phyloP scores from a whole-genome alignment of 2,888 invertebrate species.

The Drosophila glabriapex region DNA sequence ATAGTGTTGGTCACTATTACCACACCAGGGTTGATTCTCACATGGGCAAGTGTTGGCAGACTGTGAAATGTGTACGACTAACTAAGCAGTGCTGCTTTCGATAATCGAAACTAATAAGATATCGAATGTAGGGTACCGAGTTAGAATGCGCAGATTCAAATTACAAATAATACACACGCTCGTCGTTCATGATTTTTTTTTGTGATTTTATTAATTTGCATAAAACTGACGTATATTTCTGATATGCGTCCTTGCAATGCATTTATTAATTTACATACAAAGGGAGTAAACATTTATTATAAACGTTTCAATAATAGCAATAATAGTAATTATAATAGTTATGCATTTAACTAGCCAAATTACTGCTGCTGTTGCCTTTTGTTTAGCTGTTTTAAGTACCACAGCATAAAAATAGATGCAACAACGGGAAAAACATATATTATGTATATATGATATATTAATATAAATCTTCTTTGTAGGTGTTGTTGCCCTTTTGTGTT shows the following conservation, averaged over 20 bases:
- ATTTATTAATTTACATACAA: conserved; percentile 72
- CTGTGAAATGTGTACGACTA: background rate
- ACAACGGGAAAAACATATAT: conserved; percentile 62
- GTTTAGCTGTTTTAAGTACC: conserved; percentile 70
- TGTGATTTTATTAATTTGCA: conserved; percentile 69
- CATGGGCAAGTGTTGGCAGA: conserved; percentile 10
- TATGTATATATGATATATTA: conserved; percentile 38
- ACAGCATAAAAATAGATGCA: conserved; percentile 64
- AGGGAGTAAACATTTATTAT: conserved; percentile 72
- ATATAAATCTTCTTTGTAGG: conserved; percentile 22
- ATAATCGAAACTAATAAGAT: background rate
- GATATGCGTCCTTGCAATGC: conserved; percentile 63
- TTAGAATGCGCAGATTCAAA: background rate
- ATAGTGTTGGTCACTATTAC: conserved; percentile 1
- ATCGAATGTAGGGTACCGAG: background rate
- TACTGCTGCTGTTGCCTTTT: conserved; percentile 63
- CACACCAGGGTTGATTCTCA: conserved; percentile 28
- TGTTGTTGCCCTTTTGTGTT: conserved; percentile 27
- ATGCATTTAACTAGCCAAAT: conserved; percentile 61
- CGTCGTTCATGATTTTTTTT: conserved; percentile 1
- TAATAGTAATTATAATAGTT: conserved; percentile 67
- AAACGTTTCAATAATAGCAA: conserved; percentile 71
- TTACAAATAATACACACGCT: background rate
- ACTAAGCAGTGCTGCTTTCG: background rate
- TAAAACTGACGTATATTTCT: conserved; percentile 65